phyloP scores from a whole-genome alignment of 2,888 invertebrate species.

The Caradrina kadenii region DNA sequence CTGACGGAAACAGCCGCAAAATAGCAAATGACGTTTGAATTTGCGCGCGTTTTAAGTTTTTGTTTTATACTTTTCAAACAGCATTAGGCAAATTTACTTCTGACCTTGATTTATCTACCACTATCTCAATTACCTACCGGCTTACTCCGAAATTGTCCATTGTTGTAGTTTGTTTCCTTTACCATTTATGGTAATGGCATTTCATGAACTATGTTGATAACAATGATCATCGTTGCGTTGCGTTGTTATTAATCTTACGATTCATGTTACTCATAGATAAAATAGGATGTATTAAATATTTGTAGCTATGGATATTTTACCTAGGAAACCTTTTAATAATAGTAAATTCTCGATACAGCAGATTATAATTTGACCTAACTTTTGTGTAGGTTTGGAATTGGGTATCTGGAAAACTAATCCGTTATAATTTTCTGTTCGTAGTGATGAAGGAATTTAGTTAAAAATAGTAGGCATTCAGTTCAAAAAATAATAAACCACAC shows the following conservation, averaged over 20 bases:
- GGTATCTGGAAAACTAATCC: neutral
- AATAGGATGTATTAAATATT: too few relatives aligned
- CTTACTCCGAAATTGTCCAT: neutral
- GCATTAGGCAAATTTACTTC: constrained; percentile 4
- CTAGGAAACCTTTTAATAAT: neutral
- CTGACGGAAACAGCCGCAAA: constrained; percentile 83
- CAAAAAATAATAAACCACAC: too few relatives aligned
- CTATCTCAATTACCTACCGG: neutral
- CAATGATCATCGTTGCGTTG: constrained; percentile 1
- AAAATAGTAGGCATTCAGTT: too few relatives aligned
- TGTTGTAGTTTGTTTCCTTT: constrained; percentile 16
- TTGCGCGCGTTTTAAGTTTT: constrained; percentile 69
- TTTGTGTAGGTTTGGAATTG: neutral
- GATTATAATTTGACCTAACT: too few relatives aligned
- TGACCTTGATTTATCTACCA: constrained; percentile 10
- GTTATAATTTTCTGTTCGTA: neutral
- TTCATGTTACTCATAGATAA: constrained; percentile 1
- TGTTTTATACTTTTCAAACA: neutral
- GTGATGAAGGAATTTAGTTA: too few relatives aligned
- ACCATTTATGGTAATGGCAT: constrained; percentile 30
- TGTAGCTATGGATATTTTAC: neutral
- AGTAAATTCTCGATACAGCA: neutral
- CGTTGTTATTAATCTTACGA: constrained; percentile 9
- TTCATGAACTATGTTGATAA: constrained; percentile 13
- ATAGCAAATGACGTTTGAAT: constrained; percentile 72